Base-by-base conservation (phyloP, 2,113 vertebrate genomes). In the Polyodon spathula region DNA sequence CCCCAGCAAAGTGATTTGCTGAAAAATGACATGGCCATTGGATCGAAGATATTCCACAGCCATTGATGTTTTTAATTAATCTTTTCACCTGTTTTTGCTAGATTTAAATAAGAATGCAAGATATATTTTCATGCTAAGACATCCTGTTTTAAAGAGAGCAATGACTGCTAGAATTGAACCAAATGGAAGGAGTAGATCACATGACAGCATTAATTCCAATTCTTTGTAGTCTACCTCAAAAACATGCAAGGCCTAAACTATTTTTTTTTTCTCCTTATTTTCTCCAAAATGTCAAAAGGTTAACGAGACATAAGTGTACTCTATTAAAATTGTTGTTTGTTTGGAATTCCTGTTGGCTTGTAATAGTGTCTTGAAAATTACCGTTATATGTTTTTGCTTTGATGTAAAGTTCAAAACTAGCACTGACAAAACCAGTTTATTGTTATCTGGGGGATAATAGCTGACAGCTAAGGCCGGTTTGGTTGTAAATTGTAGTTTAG, bases 341-440 rank as follows among this genome's bases (percentile, higher is more conserved):
- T 57, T 48, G 59, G 59, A 68, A 71, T 64, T 58, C 56, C 16
- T 68, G 41, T n/a, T 50, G 37, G 61, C 46, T 40, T 64, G 54
- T 73, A 68, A 60, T 66, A 56, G 68, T 78, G 78, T 79, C 73
- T 73, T 75, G 64, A 71, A 73, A 73, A 79, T 71, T 77, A 67
- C 70, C n/a, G n/a, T n/a, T n/a, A n/a, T n/a, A 69, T 74, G 71
- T 70, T 71, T 40, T 58, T 58, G 66, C 75, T 77, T 67, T 76
- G 70, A 76, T 69, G 73, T 80, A 76, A 71, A 38, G 72, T 81
- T 74, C 66, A 80, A 76, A 80, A 78, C 68, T 66, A 68, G 55
- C 27, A 27, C 27, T 27, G 42, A 64, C 15, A 54, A 71, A 63
- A 66, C 63, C 60, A 64, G 56, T 81, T 84, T 81, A 73, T 77